A percentile compares a stretch with the other conserved stretches of the same genome.
Evolutionary conservation across 2,113 vertebrate species (phyloP).

Genomic region (Cinclus mexicanus): DNA sequence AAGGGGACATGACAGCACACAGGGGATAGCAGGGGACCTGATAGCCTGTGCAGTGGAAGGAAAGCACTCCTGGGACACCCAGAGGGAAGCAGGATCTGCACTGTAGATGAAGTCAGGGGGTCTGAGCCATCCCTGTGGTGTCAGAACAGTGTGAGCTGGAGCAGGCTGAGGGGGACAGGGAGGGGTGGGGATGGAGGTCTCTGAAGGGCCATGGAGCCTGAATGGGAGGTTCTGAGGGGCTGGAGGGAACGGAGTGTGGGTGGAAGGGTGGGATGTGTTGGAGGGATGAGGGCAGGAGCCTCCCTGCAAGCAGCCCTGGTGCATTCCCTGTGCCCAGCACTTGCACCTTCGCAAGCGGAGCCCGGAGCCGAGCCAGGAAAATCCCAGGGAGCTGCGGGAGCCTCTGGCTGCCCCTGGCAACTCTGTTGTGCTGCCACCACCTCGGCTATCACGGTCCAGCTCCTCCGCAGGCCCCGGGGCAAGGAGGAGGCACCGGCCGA

Average conservation of each 20-base stretch:
- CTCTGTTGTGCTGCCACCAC: not conserved
- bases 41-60: fast-evolving
- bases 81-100: fast-evolving
- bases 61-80: fast-evolving
- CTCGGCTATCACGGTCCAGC: not conserved
- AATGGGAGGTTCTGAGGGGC: fast-evolving
- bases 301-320: not conserved
- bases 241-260: fast-evolving
- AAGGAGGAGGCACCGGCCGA: fast-evolving
- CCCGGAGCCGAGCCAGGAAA: not conserved
- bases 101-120: fast-evolving
- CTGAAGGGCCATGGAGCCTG: not conserved
- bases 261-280: not conserved
- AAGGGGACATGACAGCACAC: fast-evolving
- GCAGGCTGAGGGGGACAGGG: not conserved
- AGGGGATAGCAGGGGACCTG: fast-evolving
- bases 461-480: fast-evolving
- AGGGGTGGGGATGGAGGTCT: fast-evolving
- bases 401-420: constrained; percentile 40
- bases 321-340: not conserved
- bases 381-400: not conserved
- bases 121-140: not conserved
- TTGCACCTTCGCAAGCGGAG: fast-evolving
- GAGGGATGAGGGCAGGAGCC: not conserved
- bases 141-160: not conserved